These are phyloP conservation scores for Drosophila trichaetosa DNA, from an alignment of 2,888 invertebrate species.

Conservation along the genomic window DNA sequence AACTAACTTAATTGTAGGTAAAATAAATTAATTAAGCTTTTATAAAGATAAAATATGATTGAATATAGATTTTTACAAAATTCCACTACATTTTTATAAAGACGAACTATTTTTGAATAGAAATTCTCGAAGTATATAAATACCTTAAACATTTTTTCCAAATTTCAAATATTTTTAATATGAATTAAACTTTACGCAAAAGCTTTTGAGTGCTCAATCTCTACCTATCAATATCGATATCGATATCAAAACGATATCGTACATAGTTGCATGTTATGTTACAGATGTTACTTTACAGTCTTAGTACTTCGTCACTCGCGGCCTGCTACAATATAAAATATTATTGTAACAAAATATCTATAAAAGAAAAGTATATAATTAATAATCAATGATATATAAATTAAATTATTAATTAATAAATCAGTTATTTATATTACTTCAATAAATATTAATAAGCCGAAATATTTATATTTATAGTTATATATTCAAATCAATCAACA, in stretches of 20 bases:
- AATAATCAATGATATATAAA: neutral
- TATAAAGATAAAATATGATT: accelerated
- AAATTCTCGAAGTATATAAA: no score
- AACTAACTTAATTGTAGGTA: neutral
- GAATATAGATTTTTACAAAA: neutral
- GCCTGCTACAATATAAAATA: neutral
- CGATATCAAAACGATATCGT: neutral
- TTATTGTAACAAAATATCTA: neutral
- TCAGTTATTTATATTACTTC: neutral
- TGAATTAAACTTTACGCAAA: no score
- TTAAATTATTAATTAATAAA: neutral
- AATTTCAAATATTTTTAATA: no score
- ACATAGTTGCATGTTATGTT: neutral
- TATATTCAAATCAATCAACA: neutral
- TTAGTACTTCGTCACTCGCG: neutral
- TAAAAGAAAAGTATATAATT: neutral
- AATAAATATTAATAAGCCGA: no score
- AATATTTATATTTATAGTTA: no score
- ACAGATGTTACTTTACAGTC: neutral
- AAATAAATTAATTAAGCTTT: neutral
- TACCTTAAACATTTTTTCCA: no score
- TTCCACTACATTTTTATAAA: neutral
- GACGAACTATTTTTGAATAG: no score
- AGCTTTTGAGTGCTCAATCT: no score
- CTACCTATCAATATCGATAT: neutral